phyloP scores from a whole-genome alignment of 1,140 invertebrate species.

The Plectus sambesii region DNA sequence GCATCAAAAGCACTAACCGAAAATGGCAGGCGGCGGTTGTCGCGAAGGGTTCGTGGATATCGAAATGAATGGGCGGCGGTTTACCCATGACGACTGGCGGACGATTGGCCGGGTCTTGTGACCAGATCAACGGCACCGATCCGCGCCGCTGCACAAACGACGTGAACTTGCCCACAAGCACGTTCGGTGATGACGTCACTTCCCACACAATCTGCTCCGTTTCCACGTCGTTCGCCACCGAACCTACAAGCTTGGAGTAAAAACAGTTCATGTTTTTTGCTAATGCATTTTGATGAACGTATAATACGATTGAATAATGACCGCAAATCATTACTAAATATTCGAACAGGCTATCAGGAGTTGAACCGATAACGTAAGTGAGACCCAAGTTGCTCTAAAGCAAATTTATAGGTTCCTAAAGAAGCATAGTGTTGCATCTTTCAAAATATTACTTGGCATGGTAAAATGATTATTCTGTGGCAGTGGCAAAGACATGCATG shows the following conservation, averaged over 20 bases:
- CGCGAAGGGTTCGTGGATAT: constrained; percentile 39
- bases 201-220: constrained; percentile 45
- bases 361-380: background rate
- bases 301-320: too few species aligned
- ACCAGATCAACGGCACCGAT: constrained; percentile 44
- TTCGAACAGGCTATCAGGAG: background rate
- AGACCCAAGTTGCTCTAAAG: background rate
- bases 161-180: constrained; percentile 32
- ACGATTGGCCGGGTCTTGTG: constrained; percentile 36
- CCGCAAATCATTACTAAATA: background rate
- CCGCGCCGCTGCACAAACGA: constrained; percentile 39
- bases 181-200: constrained; percentile 22
- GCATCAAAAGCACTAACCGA: constrained; percentile 16
- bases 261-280: too few species aligned
- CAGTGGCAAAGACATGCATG: too few species aligned
- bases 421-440: too few species aligned
- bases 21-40: constrained; percentile 41
- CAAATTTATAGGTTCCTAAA: background rate
- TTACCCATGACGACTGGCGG: constrained; percentile 38
- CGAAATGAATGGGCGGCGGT: constrained; percentile 38
- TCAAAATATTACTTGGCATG: too few species aligned
- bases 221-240: constrained; percentile 44
- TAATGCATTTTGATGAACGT: too few species aligned
- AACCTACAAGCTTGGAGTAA: constrained; percentile 24
- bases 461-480: too few species aligned